Evolutionary conservation across 2,888 invertebrate genomes (phyloP).

Genomic region (Phlogophora meticulosa): DNA sequence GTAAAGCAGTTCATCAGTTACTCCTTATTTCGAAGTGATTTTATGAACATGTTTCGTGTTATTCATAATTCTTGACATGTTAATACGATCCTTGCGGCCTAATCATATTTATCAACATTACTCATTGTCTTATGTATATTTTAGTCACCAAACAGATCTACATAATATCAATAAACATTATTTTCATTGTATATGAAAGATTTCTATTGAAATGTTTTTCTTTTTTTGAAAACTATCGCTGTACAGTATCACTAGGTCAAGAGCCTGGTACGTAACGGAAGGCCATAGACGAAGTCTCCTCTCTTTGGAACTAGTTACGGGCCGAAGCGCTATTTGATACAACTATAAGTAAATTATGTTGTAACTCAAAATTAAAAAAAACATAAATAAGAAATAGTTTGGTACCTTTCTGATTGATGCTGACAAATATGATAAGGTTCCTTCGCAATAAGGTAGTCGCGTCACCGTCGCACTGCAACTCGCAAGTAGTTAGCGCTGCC

Average conservation of each 20-base stretch:
- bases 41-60: slow-evolving; percentile 11
- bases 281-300: too few species aligned
- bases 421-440: slow-evolving; percentile 29
- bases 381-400: not conserved
- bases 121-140: not conserved
- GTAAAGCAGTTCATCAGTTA: slow-evolving; percentile 45
- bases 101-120: slow-evolving; percentile 26
- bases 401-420: not conserved
- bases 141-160: not conserved
- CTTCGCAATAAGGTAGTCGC: slow-evolving; percentile 45
- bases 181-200: too few species aligned
- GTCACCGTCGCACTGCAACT: slow-evolving; percentile 71
- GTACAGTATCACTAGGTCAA: too few species aligned
- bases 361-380: too few species aligned
- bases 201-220: too few species aligned
- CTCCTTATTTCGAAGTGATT: slow-evolving; percentile 41
- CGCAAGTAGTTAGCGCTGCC: slow-evolving; percentile 79
- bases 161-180: too few species aligned
- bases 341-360: too few species aligned
- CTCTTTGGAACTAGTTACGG: too few species aligned
- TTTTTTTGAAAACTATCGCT: too few species aligned
- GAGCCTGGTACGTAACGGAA: too few species aligned
- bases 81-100: not conserved
- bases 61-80: slow-evolving; percentile 17
- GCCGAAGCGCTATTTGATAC: too few species aligned